phyloP scores from a whole-genome alignment of 2,797 vertebrate genomes.

The Oceanodroma leucorhoa region DNA sequence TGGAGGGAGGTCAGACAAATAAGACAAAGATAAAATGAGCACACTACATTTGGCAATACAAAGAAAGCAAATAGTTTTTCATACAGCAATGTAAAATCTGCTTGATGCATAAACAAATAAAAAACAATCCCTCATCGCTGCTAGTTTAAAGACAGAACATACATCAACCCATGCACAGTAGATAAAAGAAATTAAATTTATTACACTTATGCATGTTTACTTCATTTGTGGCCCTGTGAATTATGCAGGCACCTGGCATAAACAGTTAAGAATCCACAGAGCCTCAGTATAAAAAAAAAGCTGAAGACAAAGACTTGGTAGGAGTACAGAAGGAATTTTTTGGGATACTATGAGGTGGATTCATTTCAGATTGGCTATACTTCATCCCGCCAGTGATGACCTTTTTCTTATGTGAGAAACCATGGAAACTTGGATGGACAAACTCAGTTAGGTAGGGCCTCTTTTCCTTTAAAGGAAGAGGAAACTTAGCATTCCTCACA shows the following conservation, averaged over 20 bases:
- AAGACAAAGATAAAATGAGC: not conserved
- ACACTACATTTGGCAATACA: not conserved
- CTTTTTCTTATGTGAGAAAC: slow-evolving; percentile 17
- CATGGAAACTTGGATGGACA: slow-evolving; percentile 31
- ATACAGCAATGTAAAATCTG: not conserved
- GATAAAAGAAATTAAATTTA: not conserved
- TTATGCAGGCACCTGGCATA: not conserved
- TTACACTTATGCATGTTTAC: not conserved
- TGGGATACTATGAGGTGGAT: not conserved
- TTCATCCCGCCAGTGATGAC: not conserved
- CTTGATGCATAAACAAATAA: not conserved
- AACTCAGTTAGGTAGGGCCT: slow-evolving; percentile 1
- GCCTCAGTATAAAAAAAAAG: not conserved
- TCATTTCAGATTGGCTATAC: not conserved
- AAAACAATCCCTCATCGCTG: not conserved
- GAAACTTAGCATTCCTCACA: slow-evolving; percentile 45
- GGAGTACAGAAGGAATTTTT: not conserved
- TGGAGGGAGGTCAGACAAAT: not conserved
- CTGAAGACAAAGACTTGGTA: not conserved
- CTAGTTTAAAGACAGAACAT: not conserved
- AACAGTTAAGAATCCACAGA: not conserved
- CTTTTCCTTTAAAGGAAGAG: slow-evolving; percentile 28
- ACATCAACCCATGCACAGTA: not conserved
- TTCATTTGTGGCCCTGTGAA: not conserved
- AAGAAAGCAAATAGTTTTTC: not conserved